These are phyloP conservation scores for Lordiphosa clarofinis DNA, from an alignment of 1,140 invertebrate species.

Conservation along the genomic window DNA sequence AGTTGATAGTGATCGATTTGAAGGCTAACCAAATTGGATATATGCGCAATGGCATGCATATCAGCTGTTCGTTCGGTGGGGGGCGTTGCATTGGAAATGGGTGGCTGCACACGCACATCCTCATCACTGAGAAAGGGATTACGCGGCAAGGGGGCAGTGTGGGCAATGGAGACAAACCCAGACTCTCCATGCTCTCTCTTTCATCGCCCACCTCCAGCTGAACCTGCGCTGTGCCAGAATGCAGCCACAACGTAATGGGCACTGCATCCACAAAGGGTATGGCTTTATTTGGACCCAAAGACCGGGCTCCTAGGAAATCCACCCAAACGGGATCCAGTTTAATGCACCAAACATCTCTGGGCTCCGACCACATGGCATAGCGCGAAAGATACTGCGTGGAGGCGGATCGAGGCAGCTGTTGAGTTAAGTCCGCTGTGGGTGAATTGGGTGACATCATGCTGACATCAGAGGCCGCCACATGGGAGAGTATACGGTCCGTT, in stretches of 20 bases:
- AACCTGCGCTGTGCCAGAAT: slow-evolving; percentile 60
- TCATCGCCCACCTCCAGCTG: slow-evolving; percentile 42
- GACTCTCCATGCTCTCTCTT: slow-evolving; percentile 50
- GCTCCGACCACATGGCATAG: slow-evolving; percentile 90
- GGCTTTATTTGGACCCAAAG: slow-evolving; percentile 86
- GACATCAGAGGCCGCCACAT: slow-evolving; percentile 81
- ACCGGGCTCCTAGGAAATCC: slow-evolving; percentile 91
- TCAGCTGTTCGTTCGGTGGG: slow-evolving; percentile 80
- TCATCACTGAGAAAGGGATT: slow-evolving; percentile 76
- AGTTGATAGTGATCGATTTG: slow-evolving; percentile 97
- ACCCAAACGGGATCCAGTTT: slow-evolving; percentile 94
- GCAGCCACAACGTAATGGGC: slow-evolving; percentile 91
- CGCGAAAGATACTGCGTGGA: slow-evolving; percentile 79
- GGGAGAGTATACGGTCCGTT: slow-evolving; percentile 87
- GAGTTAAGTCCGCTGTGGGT: slow-evolving; percentile 36
- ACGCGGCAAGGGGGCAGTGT: slow-evolving; percentile 57
- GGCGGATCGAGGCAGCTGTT: slow-evolving; percentile 50
- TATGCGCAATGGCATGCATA: slow-evolving; percentile 86
- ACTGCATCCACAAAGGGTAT: slow-evolving; percentile 94
- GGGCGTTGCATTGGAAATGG: slow-evolving; percentile 5
- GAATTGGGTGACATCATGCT: slow-evolving; percentile 55
- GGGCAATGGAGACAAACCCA: slow-evolving; percentile 51
- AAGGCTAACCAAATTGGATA: slow-evolving; percentile 89
- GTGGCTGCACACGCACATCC: slow-evolving; percentile 47
- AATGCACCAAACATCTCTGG: slow-evolving; percentile 92